Base-by-base conservation (phyloP, 2,113 vertebrate genomes). In the Cryptotis parvus region DNA sequence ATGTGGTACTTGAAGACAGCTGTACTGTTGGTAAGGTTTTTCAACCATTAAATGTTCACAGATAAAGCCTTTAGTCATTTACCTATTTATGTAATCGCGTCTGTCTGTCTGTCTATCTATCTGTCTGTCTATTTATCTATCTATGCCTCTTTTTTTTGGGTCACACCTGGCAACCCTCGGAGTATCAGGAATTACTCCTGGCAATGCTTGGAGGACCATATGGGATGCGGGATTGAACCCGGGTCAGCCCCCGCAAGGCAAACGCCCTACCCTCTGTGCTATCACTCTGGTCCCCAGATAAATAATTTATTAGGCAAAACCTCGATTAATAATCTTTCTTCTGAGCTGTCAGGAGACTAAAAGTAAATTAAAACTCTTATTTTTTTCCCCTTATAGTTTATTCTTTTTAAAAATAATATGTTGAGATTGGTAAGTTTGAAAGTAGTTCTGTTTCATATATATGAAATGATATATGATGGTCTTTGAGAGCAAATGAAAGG, bases 1-100 rank as follows among this genome's bases (percentile, higher is more conserved):
- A 99, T 95, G 98, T 99, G 96, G 99, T 99, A 94, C 98, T 99
- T 92, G 99, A 99, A 97, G 99, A 99, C 96, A 98, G 98, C 97
- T 98, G 98, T 96, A 97, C 99, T 97, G 99, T 99, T 55, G 99
- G 99, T 99, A 98, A 99, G 99, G 55, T 96, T 95, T 94, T 69
- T 69, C 55, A 89, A 83, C 15, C 10, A 35, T 93, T 39, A 88
- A 94, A 39, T 37, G 68, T 80, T 92, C 24, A 61, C 45, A 93
- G 75, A 76, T 76, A 72, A 87, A n/a, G n/a, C n/a, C n/a, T n/a
- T n/a, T n/a, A n/a, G n/a, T n/a, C n/a, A n/a, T n/a, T n/a, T n/a
- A n/a, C n/a, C n/a, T n/a, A n/a, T n/a, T n/a, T n/a, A n/a, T n/a
- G n/a, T n/a, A n/a, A n/a, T n/a, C n/a, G n/a, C n/a, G n/a, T n/a